Conservation (phyloP, 2,888 invertebrate species). For the Vesta saturnalis region DNA sequence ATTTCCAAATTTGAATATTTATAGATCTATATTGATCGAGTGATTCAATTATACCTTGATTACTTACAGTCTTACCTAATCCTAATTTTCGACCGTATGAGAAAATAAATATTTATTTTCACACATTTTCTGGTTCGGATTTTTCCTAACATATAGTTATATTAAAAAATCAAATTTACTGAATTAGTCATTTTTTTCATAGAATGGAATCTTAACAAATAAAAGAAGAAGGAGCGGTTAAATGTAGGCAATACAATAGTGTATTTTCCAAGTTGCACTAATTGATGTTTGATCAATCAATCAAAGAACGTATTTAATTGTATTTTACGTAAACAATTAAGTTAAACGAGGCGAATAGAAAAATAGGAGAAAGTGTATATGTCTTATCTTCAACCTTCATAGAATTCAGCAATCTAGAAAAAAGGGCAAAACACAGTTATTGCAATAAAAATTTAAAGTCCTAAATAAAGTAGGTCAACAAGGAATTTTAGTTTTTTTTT, state of each 20-base stretch:
- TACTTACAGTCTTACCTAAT: too few species aligned
- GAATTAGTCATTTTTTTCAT: too few species aligned
- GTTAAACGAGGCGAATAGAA: background rate
- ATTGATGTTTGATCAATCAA: conserved; percentile 1
- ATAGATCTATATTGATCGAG: too few species aligned
- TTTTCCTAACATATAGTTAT: too few species aligned
- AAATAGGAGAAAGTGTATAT: background rate
- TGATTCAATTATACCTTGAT: too few species aligned
- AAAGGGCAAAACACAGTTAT: conserved; percentile 13
- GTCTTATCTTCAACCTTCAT: background rate
- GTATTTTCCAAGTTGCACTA: background rate
- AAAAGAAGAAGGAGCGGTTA: background rate
- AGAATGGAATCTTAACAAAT: too few species aligned
- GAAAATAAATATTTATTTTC: too few species aligned
- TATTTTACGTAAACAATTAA: background rate
- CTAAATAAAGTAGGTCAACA: conserved; percentile 14
- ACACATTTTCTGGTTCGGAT: too few species aligned
- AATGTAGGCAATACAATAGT: background rate
- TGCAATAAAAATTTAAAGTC: conserved; percentile 13
- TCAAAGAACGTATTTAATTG: background rate
- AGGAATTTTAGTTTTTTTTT: background rate
- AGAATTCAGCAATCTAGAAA: background rate
- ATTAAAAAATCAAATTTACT: too few species aligned
- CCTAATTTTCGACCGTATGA: too few species aligned
- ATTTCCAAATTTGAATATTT: too few species aligned